Base-by-base conservation (phyloP, 2,113 vertebrate species). In the Chroicocephalus ridibundus region DNA sequence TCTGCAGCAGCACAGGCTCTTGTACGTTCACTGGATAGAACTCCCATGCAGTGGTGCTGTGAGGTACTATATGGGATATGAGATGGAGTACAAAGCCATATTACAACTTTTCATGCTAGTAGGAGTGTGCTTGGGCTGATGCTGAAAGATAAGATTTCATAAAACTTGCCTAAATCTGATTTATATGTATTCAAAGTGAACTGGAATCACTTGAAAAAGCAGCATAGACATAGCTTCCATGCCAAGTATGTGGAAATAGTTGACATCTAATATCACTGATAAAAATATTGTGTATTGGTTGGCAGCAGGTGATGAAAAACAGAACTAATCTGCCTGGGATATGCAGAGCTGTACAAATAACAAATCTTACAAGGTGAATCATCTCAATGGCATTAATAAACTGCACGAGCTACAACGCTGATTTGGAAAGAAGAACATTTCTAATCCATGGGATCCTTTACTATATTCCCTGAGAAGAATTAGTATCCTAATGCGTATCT, bases 291-390 rank as follows among this genome's bases (percentile, higher is more conserved):
- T 72, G 27, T 79, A 61, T 78, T 65, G 77, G 46, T 61, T 92
- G 74, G 60, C 64, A 88, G 79, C 68, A 81, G 64, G 38, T 94
- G 83, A 80, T 76, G 54, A 86, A 95, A 93, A 92, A 64, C 68
- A 89, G 40, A 87, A 82, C 70, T 85, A 22, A 87, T 75, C 84
- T 94, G 55, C 70, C 86, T 92, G 82, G 70, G 69, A 60, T 93
- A 68, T 24, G n/a, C 70, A 91, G 66, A 93, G 58, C 54, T 93
- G 71, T 80, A 62, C 32, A 85, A 93, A 69, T 76, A 93, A 78
- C 51, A 82, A 13, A 71, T 88, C 40, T 85, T 57, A 80, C 66
- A 46, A 52, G 36, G 32, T 86, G 84, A 80, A 80, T 94, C 49
- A 76, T 86, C 61, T 66, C 66, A 71, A 10, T 85, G 71, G 25